Evolutionary conservation across 2,797 vertebrate species (phyloP), one percentile per base, ranked within the genome.

Genomic region (Tauraco hartlaubi): DNA sequence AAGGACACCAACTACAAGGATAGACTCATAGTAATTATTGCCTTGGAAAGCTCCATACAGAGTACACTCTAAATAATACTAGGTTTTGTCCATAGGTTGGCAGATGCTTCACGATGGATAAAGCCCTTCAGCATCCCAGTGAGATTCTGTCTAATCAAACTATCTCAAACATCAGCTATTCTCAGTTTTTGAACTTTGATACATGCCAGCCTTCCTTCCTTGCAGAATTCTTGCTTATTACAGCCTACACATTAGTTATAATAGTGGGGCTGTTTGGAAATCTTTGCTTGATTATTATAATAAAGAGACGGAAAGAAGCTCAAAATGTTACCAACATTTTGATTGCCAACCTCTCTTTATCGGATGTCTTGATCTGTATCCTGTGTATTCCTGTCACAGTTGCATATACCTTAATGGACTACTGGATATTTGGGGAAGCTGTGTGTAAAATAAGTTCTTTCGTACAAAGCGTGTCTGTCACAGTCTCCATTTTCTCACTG

Each of bases 281-380:
- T 59, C 98, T 99, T 95, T 98, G 98, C 91, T 98, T 99, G 73
- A 98, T 99, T 67, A 95, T 98, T 41, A 98, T 99, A 96, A 99
- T 99, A 97, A 99, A 98, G 94, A 98, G 97, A 83, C 97, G 97
- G 43, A 99, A 98, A 96, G 98, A 99, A 97, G 97, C 98, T 97
- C 98, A 98, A 97, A 99, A 98, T 2, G 99, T 99, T 91, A 99
- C 98, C 92, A 99, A 98, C 94, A 98, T 99, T 95, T 98, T 99
- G 96, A 99, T 99, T 37, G 98, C 98, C 37, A 99, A 99, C 93
- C 98, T 99, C 95, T 99, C 99, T 78, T 97, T 99, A 92, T 99
- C 99, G 10, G 99, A 99, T 93, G 98, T 99, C 96, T 96, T 99
- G 82, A 99, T 99, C 96, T 99, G 99, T 33, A 95, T 99, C 76